A percentile compares a stretch with the other conserved stretches of the same genome.
Conservation (phyloP, 2,113 vertebrate genomes). For the Aldabrachelys gigantea region DNA sequence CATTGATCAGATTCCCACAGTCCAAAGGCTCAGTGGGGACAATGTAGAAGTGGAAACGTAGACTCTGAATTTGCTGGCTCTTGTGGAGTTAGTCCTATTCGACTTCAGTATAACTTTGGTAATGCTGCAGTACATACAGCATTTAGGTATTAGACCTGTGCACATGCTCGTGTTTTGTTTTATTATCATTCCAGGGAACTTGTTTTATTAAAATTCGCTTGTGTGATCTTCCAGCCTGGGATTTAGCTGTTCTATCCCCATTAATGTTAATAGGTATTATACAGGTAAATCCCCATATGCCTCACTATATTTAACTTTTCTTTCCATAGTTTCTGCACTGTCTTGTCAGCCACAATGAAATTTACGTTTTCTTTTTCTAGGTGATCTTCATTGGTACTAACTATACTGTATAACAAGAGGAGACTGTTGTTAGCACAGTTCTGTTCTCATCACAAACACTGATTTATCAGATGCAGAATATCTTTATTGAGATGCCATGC, state of each 20-base stretch:
- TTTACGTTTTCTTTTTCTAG: not conserved
- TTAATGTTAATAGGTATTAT: not conserved
- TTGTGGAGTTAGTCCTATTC: not conserved
- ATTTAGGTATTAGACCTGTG: not conserved
- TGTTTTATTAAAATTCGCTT: not conserved
- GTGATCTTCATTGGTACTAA: not conserved
- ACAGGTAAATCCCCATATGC: not conserved
- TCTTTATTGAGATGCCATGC: not conserved
- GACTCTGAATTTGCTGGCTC: not conserved
- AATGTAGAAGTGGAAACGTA: not conserved
- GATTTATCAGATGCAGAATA: not conserved
- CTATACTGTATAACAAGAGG: not conserved
- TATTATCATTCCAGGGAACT: not conserved
- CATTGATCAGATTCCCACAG: rapidly evolving
- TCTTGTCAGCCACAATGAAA: rapidly evolving
- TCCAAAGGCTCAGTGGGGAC: not conserved
- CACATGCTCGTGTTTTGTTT: not conserved
- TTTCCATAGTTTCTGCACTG: not conserved
- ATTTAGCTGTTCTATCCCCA: not conserved
- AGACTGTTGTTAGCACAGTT: not conserved
- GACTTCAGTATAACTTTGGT: not conserved
- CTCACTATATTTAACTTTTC: rapidly evolving
- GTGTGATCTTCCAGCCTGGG: not conserved
- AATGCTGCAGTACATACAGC: not conserved
- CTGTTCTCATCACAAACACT: not conserved